phyloP scores from a whole-genome alignment of 2,113 vertebrate species.

The Ictalurus furcatus region DNA sequence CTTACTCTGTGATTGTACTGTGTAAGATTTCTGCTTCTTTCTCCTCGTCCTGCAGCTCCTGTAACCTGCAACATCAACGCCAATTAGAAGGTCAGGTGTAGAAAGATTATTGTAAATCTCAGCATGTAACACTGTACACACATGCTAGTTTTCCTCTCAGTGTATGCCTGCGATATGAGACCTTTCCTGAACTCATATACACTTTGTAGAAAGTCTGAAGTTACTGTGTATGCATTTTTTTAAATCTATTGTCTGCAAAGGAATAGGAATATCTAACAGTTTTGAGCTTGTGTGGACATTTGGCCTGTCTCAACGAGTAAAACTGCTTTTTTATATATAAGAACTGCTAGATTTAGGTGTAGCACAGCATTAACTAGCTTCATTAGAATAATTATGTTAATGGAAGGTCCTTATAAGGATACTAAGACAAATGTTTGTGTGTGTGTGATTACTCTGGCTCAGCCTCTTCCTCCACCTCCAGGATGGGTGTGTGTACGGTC shows the following conservation, averaged over 20 bases:
- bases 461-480: constrained; percentile 61
- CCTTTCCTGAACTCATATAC: not conserved
- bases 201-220: not conserved
- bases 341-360: not conserved
- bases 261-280: not conserved
- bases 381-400: not conserved
- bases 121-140: not conserved
- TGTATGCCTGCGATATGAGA: not conserved
- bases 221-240: not conserved
- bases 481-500: constrained; percentile 65
- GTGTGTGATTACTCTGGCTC: constrained; percentile 57
- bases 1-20: constrained; percentile 66
- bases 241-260: not conserved
- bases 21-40: constrained; percentile 48
- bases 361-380: not conserved
- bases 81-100: not conserved
- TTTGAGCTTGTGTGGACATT: no score
- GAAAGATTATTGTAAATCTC: not conserved
- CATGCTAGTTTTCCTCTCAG: not conserved
- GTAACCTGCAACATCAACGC: constrained; percentile 59
- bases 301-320: no score
- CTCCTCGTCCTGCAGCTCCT: constrained; percentile 58
- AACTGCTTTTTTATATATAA: not conserved
- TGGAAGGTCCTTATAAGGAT: not conserved
- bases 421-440: not conserved